Evolutionary conservation across 1,140 invertebrate species (phyloP).

Genomic region (Sitobion miscanthi): DNA sequence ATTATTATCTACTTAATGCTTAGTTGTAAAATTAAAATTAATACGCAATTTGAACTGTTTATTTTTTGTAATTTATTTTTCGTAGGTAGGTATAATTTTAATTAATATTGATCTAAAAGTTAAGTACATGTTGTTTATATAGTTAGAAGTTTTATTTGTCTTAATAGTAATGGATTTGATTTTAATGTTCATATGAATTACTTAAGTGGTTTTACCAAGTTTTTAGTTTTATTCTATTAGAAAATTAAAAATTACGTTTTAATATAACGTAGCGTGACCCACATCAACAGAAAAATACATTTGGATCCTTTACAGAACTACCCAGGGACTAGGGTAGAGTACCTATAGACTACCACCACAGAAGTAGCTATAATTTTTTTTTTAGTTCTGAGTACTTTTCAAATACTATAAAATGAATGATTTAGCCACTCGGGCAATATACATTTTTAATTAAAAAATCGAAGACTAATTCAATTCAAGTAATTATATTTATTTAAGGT

Average conservation of each 20-base stretch:
- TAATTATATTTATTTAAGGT: background rate
- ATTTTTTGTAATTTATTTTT: too few relatives aligned
- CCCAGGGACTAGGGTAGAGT: background rate
- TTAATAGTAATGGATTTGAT: background rate
- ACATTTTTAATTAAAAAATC: background rate
- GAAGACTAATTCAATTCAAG: background rate
- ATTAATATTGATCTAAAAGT: too few relatives aligned
- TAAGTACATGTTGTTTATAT: too few relatives aligned
- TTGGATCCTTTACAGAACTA: background rate
- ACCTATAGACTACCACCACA: background rate
- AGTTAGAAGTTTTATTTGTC: background rate
- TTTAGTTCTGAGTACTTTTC: background rate
- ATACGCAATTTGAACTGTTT: too few relatives aligned
- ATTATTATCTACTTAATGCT: too few relatives aligned
- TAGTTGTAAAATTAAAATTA: too few relatives aligned
- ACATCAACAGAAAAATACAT: background rate
- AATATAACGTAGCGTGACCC: too few relatives aligned
- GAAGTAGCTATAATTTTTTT: background rate
- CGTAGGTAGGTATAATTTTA: too few relatives aligned
- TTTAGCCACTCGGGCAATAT: background rate
- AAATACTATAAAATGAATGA: background rate
- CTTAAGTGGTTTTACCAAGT: background rate
- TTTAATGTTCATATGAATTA: background rate
- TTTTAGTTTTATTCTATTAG: background rate
- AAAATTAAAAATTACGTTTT: background rate